Base-by-base conservation (phyloP, 2,797 vertebrate species). In the Myripristis jacobus region DNA sequence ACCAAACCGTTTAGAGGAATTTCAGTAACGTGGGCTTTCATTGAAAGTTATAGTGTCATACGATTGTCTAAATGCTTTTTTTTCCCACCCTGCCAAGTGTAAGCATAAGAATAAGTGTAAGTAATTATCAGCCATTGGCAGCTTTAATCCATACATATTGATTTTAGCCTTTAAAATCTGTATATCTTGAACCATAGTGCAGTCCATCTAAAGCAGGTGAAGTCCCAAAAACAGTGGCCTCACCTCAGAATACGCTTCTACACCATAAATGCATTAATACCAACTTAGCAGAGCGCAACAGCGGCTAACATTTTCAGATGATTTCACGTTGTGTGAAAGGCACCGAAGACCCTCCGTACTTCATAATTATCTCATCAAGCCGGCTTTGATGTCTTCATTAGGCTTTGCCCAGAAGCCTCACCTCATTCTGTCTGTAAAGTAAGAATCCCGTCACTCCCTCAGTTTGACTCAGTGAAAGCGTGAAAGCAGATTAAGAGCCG, bases 401-500 rank as follows among this genome's bases (percentile, higher is more conserved):
- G 66, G 80, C 87, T 4, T 55, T 89, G 86, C 82, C 89, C 86
- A 85, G 85, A 88, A 91, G 89, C 87, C 71, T 91, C 89, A 86
- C 82, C 87, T 91, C 88, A 82, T 88, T 90, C 88, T 90, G 79
- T 87, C 87, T 89, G 84, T 86, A 87, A 88, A 89, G 82, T 87
- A 83, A 80, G 87, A 86, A 79, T 84, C 83, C 86, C 79, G 78
- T 91, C 87, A 87, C 81, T 90, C 82, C 88, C 89, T 91, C 88
- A 75, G 88, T 92, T 89, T 92, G 89, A 92, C 87, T 92, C 88
- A 74, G 81, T 81, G 80, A 85, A 82, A 89, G 90, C 85, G 87
- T 93, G 90, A 93, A 92, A 94, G 90, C 88, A 91, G 92, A 94
- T 94, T 93, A 93, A 83, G 83, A 65, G 80, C 88, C 85, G 88